These are phyloP conservation scores for Pempheris klunzingeri DNA, from an alignment of 2,797 vertebrate species.

Conservation along the genomic window DNA sequence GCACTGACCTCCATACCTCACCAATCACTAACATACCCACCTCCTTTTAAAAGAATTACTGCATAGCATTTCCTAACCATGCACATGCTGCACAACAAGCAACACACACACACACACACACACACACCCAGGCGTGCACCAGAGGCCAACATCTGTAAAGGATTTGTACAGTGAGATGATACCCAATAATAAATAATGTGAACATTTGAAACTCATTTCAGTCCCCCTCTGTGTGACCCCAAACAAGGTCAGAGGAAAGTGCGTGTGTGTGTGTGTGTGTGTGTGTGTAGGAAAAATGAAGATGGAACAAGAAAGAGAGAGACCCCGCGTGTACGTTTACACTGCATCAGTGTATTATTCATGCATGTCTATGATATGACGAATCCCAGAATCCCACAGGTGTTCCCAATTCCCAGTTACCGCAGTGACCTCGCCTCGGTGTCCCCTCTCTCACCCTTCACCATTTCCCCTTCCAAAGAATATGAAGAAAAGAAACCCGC, in stretches of 20 bases:
- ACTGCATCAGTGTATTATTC: slow-evolving; percentile 62
- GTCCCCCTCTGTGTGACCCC: slow-evolving; percentile 80
- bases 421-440: slow-evolving; percentile 59
- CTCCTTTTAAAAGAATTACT: slow-evolving; percentile 37
- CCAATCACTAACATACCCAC: slow-evolving; percentile 56
- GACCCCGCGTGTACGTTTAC: slow-evolving; percentile 17
- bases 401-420: slow-evolving; percentile 84
- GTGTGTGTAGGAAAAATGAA: slow-evolving; percentile 26
- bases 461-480: slow-evolving; percentile 42
- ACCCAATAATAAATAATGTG: slow-evolving; percentile 88
- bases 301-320: slow-evolving; percentile 22
- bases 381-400: slow-evolving; percentile 80
- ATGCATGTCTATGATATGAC: slow-evolving; percentile 75
- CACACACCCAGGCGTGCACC: slow-evolving; percentile 46
- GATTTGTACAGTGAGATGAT: slow-evolving; percentile 88
- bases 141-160: slow-evolving; percentile 81
- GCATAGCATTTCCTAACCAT: slow-evolving; percentile 40
- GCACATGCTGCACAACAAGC: slow-evolving; percentile 27
- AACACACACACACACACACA: slow-evolving; percentile 29
- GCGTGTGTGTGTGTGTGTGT: slow-evolving; percentile 37
- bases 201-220: slow-evolving; percentile 88
- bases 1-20: slow-evolving; percentile 31
- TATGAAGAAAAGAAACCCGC: slow-evolving; percentile 10
- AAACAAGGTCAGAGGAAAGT: slow-evolving; percentile 72
- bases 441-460: slow-evolving; percentile 67